Evolutionary conservation across 2,113 vertebrate species (phyloP).

Genomic region (Charadrius vociferus): DNA sequence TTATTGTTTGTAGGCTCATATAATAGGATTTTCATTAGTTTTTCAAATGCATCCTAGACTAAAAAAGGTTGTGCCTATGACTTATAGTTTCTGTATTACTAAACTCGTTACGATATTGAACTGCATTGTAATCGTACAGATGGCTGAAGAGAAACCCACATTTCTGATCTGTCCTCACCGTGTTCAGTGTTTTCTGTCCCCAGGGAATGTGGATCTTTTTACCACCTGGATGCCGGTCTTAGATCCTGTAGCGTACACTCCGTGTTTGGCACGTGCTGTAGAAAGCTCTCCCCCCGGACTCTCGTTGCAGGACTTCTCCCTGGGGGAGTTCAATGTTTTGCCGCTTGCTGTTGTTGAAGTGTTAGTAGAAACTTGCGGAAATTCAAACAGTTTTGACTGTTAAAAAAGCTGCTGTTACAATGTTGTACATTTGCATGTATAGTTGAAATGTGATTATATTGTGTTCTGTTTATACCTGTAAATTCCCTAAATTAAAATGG

Average conservation of each 20-base stretch:
- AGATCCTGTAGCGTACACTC: not conserved
- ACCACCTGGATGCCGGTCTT: not conserved
- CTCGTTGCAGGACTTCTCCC: slow-evolving; percentile 41
- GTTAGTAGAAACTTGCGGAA: slow-evolving; percentile 20
- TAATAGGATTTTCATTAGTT: slow-evolving; percentile 5
- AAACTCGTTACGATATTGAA: not conserved
- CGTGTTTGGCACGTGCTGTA: not conserved
- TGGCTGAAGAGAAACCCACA: slow-evolving; percentile 37
- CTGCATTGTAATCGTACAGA: not conserved
- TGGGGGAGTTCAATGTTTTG: slow-evolving; percentile 50
- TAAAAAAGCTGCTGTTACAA: slow-evolving; percentile 10
- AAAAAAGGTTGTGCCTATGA: slow-evolving; percentile 32
- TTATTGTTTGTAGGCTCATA: slow-evolving; percentile 26
- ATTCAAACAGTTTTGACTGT: not conserved
- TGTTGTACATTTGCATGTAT: slow-evolving; percentile 36
- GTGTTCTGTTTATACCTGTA: not conserved
- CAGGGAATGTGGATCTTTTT: not conserved
- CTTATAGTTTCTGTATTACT: not conserved
- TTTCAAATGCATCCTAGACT: slow-evolving; percentile 4
- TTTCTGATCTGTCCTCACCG: slow-evolving; percentile 26
- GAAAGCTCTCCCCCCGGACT: slow-evolving; percentile 4
- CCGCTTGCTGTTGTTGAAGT: slow-evolving; percentile 14
- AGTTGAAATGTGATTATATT: not conserved
- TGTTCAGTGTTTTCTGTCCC: slow-evolving; percentile 6
- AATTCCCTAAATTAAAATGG: slow-evolving; percentile 21